Evolutionary conservation across 1,140 invertebrate genomes (phyloP).

Genomic region (Penaeus vannamei): DNA sequence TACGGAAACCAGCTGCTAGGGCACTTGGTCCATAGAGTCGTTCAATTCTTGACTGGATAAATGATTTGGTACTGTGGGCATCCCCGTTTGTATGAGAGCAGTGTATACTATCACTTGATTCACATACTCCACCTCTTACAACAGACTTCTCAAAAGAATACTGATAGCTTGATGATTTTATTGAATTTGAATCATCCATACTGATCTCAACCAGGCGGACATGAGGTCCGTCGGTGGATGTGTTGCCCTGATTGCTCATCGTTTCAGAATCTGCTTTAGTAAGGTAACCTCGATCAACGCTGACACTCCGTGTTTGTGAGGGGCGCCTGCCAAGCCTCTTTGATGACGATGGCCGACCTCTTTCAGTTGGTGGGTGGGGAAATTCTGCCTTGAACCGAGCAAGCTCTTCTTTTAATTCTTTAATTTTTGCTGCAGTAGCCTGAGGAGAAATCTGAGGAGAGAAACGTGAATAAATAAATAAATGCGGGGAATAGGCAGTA

Average conservation of each 20-base stretch:
- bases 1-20: conserved; percentile 84
- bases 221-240: background rate
- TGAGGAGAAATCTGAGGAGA: conserved; percentile 54
- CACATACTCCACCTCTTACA: conserved; percentile 5
- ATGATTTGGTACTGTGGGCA: conserved; percentile 75
- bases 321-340: conserved; percentile 44
- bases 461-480: background rate
- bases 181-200: conserved; percentile 34
- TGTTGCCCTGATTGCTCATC: conserved; percentile 46
- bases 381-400: conserved; percentile 62
- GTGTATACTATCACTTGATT: conserved; percentile 2
- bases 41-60: conserved; percentile 90
- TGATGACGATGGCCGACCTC: conserved; percentile 54
- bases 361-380: conserved; percentile 52
- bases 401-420: conserved; percentile 62
- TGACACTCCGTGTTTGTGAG: conserved; percentile 58
- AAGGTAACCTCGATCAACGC: conserved; percentile 63
- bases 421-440: conserved; percentile 63
- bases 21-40: conserved; percentile 88
- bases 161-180: conserved; percentile 49
- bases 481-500: too few species aligned
- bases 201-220: conserved; percentile 52
- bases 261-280: conserved; percentile 55
- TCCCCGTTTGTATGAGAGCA: conserved; percentile 52
- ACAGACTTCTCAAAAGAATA: conserved; percentile 44